Percentiles rank a stretch among this genome's conserved stretches.
These are phyloP conservation scores for Corydoras sp. DNA, from an alignment of 2,113 vertebrate genomes.

Conservation along the genomic window DNA sequence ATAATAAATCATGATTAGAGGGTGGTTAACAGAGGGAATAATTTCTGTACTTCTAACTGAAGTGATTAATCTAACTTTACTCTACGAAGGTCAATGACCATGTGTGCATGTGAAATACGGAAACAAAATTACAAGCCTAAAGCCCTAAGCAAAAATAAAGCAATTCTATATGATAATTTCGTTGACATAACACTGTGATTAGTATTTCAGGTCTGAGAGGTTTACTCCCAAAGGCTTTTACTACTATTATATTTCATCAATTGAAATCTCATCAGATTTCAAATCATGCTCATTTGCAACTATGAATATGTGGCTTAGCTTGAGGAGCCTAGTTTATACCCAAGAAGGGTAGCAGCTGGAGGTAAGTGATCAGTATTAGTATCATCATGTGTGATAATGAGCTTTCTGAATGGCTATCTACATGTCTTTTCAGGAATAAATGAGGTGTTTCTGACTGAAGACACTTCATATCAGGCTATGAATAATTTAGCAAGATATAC, in stretches of 20 bases:
- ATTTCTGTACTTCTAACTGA: conserved; percentile 56
- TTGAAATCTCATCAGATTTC: neutral
- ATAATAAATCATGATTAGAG: conserved; percentile 70
- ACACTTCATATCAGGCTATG: conserved; percentile 50
- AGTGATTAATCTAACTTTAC: conserved; percentile 67
- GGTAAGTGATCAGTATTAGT: conserved; percentile 12
- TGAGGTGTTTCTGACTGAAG: conserved; percentile 31
- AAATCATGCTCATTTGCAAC: neutral
- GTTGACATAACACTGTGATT: neutral
- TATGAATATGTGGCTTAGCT: neutral
- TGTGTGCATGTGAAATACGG: conserved; percentile 49
- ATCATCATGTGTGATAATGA: conserved; percentile 13
- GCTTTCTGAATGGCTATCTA: conserved; percentile 14
- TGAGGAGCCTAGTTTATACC: neutral
- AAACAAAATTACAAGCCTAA: conserved; percentile 38
- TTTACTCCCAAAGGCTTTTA: neutral
- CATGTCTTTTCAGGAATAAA: conserved; percentile 34
- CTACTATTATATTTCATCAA: neutral
- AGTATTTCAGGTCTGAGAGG: neutral
- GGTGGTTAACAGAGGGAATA: conserved; percentile 67
- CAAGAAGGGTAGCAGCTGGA: conserved; percentile 3
- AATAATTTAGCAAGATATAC: conserved; percentile 55
- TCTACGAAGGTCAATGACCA: conserved; percentile 68
- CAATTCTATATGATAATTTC: neutral
- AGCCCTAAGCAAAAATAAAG: conserved; percentile 8